Conservation (phyloP, 92 coral and sea anemone genomes). For the Actinostola sp. region DNA sequence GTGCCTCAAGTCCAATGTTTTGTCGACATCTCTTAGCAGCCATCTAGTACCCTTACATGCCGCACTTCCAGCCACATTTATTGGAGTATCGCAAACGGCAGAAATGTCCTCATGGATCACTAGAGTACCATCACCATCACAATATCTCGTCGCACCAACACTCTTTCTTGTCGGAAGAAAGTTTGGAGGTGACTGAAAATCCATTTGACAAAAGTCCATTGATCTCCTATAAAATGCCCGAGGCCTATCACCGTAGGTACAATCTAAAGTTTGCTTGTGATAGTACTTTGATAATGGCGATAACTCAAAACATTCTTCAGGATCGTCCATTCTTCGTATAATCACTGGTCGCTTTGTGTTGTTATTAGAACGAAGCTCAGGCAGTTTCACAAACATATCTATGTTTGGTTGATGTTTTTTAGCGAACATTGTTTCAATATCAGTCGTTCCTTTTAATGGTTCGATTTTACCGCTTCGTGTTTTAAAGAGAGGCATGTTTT, state of each 20-base stretch:
- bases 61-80: too few relatives aligned
- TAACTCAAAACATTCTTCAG: conserved; percentile 57
- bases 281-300: conserved; percentile 3
- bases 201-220: conserved; percentile 16
- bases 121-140: conserved; percentile 5
- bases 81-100: too few relatives aligned
- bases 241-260: neutral
- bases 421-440: neutral
- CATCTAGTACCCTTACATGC: conserved; percentile 26
- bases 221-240: conserved; percentile 3
- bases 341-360: neutral
- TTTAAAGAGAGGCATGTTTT: conserved; percentile 21
- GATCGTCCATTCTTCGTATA: conserved; percentile 45
- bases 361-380: neutral
- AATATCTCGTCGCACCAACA: conserved; percentile 20
- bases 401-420: conserved; percentile 1
- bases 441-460: conserved; percentile 5
- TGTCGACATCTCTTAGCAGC: conserved; percentile 65
- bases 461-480: conserved; percentile 20
- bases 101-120: too few relatives aligned
- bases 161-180: conserved; percentile 57
- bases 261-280: neutral
- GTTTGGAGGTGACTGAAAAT: conserved; percentile 7
- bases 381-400: neutral
- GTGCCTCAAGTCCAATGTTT: conserved; percentile 41